A percentile compares a stretch with the other conserved stretches of the same genome.
Evolutionary conservation across 2,888 invertebrate species (phyloP).

Genomic region (Callyntrura guangdongensis): DNA sequence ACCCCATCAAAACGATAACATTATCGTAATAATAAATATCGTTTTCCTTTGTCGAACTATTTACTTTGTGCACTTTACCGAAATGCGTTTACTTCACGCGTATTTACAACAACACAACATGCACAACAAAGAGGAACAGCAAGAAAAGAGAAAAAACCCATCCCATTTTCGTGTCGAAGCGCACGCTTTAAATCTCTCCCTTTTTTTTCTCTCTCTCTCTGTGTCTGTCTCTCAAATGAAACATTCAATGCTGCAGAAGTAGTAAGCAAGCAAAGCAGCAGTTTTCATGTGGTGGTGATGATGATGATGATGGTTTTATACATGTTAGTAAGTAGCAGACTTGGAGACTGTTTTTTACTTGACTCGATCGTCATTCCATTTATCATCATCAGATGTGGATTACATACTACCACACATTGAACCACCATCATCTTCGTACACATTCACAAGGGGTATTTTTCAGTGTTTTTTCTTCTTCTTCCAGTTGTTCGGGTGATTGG

Average conservation of each 20-base stretch:
- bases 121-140: not conserved
- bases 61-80: too few relatives aligned
- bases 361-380: not conserved
- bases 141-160: constrained; percentile 17
- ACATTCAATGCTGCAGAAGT: too few relatives aligned
- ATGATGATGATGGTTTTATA: too few relatives aligned
- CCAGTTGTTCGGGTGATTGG: not conserved
- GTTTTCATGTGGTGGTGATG: too few relatives aligned
- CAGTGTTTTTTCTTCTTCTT: not conserved
- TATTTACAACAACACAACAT: too few relatives aligned
- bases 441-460: not conserved
- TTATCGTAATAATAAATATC: too few relatives aligned
- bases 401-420: not conserved
- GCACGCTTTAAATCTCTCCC: constrained; percentile 20
- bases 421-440: not conserved
- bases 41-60: too few relatives aligned
- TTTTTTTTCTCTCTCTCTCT: constrained; percentile 7
- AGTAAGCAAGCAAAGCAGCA: too few relatives aligned
- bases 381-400: constrained; percentile 1
- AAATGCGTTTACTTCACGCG: too few relatives aligned
- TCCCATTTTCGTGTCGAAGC: constrained; percentile 36
- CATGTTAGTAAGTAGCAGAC: too few relatives aligned
- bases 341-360: not conserved
- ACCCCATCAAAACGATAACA: too few relatives aligned
- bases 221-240: not conserved